Conservation (phyloP, 1,140 invertebrate genomes). For the Manduca sexta region DNA sequence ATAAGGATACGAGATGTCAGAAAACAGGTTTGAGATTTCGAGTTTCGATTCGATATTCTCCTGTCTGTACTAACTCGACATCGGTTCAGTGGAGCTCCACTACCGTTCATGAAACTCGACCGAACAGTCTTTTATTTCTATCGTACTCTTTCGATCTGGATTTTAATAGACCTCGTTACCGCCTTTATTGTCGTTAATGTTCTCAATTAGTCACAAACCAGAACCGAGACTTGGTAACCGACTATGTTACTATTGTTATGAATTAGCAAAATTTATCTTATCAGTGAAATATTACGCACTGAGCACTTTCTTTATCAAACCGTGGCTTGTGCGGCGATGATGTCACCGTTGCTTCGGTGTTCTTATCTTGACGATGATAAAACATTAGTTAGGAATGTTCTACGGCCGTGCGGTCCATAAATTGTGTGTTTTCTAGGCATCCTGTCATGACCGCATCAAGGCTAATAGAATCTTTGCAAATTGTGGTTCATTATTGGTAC, state of each 20-base stretch:
- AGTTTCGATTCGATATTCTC: conserved; percentile 71
- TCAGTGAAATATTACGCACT: conserved; percentile 53
- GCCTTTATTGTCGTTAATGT: conserved; percentile 15
- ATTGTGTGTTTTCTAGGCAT: conserved; percentile 10
- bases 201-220: conserved; percentile 13
- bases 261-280: conserved; percentile 50
- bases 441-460: conserved; percentile 6
- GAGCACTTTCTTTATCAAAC: conserved; percentile 59
- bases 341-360: conserved; percentile 57
- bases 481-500: conserved; percentile 12
- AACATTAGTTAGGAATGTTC: conserved; percentile 54
- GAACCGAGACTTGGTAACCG: conserved; percentile 8
- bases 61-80: conserved; percentile 60
- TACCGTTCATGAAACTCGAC: conserved; percentile 30
- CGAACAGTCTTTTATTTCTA: conserved; percentile 35
- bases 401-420: conserved; percentile 21
- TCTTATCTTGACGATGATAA: conserved; percentile 64
- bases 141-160: conserved; percentile 15
- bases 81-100: conserved; percentile 48
- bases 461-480: background rate
- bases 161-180: conserved; percentile 13
- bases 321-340: conserved; percentile 45
- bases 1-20: conserved; percentile 41
- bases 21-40: conserved; percentile 70
- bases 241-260: conserved; percentile 18